Evolutionary conservation across 2,888 invertebrate genomes (phyloP).

Genomic region (Tachina grossa): DNA sequence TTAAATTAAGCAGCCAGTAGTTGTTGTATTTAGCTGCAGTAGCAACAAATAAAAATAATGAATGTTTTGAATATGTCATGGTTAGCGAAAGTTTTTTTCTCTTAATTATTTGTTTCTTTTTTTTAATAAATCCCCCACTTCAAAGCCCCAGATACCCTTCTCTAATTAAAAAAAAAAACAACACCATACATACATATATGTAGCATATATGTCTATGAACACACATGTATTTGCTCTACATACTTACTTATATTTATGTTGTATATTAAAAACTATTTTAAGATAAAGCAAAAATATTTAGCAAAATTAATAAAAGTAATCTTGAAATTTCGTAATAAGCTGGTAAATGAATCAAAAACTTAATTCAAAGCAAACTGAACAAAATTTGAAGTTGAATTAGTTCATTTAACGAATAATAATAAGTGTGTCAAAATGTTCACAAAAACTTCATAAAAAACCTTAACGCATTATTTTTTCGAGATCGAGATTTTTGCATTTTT

Average conservation of each 20-base stretch:
- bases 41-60: slow-evolving; percentile 30
- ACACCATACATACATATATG: neutral
- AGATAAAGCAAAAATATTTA: slow-evolving; percentile 36
- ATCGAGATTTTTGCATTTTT: no score
- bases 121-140: slow-evolving; percentile 18
- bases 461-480: no score
- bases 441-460: no score
- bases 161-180: slow-evolving; percentile 9
- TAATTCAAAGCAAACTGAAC: neutral
- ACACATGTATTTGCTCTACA: no score
- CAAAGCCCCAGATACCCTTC: neutral
- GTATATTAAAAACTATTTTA: slow-evolving; percentile 28
- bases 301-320: slow-evolving; percentile 10
- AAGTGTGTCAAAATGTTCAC: no score
- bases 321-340: slow-evolving; percentile 2
- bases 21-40: slow-evolving; percentile 8
- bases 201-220: no score
- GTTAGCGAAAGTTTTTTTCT: slow-evolving; percentile 61
- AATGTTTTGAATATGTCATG: slow-evolving; percentile 66
- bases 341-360: slow-evolving; percentile 13
- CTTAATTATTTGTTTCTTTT: slow-evolving; percentile 16
- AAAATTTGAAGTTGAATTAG: neutral
- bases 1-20: slow-evolving; percentile 22
- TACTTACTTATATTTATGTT: neutral
- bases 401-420: no score